phyloP scores from a whole-genome alignment of 2,113 vertebrate genomes.

The Scortum barcoo region DNA sequence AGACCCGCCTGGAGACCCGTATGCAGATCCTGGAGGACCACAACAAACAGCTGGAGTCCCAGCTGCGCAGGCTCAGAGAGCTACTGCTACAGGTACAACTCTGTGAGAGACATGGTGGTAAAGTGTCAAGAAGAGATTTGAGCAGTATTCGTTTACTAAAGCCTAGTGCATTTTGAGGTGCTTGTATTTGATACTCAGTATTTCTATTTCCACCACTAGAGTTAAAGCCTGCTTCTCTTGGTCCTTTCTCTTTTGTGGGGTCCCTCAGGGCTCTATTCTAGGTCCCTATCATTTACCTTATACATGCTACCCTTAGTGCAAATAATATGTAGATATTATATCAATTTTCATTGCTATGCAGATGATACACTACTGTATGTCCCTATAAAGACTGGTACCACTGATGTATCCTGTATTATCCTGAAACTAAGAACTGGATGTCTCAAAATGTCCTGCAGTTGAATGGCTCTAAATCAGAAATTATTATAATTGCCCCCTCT shows the following conservation, averaged over 20 bases:
- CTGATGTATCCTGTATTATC: background rate
- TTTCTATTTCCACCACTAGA: no score
- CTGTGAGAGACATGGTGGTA: background rate
- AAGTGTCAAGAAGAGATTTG: background rate
- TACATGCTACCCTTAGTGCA: background rate
- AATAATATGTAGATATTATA: background rate
- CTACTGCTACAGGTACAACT: slow-evolving; percentile 92
- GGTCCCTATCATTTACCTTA: background rate
- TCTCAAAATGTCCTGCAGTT: background rate
- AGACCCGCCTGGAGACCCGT: slow-evolving; percentile 96
- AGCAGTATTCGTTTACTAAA: background rate
- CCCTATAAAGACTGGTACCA: background rate
- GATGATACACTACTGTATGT: background rate
- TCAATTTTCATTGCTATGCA: no score
- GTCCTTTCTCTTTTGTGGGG: background rate
- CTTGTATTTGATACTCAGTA: no score
- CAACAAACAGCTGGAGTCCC: slow-evolving; percentile 98
- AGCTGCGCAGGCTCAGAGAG: slow-evolving; percentile 93
- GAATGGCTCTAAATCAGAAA: background rate
- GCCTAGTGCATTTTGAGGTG: no score
- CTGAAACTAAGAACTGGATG: background rate
- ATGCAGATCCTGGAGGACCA: slow-evolving; percentile 99
- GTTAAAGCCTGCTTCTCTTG: no score
- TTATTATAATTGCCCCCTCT: no score
- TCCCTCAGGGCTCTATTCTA: background rate